A percentile compares a stretch with the other conserved stretches of the same genome.
phyloP scores from a whole-genome alignment of 2,888 invertebrate genomes.

The Malthinus flaveolus region DNA sequence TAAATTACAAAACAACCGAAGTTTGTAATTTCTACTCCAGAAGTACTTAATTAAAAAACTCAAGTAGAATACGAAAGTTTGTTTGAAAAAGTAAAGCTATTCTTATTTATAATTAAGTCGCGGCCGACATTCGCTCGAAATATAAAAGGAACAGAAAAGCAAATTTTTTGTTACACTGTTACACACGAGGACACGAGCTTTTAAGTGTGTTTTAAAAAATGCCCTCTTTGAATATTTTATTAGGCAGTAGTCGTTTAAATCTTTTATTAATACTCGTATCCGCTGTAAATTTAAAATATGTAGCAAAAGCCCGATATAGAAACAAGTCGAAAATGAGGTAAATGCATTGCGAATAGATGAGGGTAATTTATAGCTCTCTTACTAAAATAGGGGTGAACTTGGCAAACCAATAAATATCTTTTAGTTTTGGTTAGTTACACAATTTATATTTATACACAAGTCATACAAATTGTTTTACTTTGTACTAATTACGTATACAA shows the following conservation, averaged over 20 bases:
- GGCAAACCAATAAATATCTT: conserved; percentile 37
- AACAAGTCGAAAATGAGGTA: conserved; percentile 27
- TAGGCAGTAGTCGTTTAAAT: conserved; percentile 20
- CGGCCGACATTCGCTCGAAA: no score
- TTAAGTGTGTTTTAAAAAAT: conserved; percentile 1
- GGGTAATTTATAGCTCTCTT: conserved; percentile 34
- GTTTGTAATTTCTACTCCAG: no score
- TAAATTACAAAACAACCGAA: no score
- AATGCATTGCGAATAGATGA: conserved; percentile 32
- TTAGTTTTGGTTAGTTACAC: conserved; percentile 32
- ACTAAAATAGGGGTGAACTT: conserved; percentile 34
- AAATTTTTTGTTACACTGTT: background rate
- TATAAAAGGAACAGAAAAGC: background rate
- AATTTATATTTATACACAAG: conserved; percentile 14
- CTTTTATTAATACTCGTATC: conserved; percentile 22
- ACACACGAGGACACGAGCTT: no score
- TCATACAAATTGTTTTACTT: background rate
- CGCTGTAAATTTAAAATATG: conserved; percentile 30
- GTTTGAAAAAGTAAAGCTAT: no score
- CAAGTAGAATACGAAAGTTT: no score
- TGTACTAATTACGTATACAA: background rate
- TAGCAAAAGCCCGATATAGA: conserved; percentile 23
- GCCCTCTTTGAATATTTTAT: background rate
- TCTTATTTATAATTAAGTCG: no score
- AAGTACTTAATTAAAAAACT: no score